Evolutionary conservation across 1,140 invertebrate genomes (phyloP), one percentile per base, ranked within the genome.

Genomic region (Drosophila eugracilis): DNA sequence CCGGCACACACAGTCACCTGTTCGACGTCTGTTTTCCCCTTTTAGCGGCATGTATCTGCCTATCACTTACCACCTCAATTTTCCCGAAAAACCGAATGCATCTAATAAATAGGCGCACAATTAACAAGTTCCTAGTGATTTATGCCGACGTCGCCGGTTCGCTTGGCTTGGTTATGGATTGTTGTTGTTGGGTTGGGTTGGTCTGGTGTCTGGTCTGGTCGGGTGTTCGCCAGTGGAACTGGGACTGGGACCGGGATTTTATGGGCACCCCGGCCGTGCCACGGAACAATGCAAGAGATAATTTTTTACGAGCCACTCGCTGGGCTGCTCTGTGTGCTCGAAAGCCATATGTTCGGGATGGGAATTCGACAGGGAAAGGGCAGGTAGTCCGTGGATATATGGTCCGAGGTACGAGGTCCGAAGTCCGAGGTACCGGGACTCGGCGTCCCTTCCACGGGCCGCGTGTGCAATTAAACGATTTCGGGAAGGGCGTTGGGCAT

Each of bases 41-140:
- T 67, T 34, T 36, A 48, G 26, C 32, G 60, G 60, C 60, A 62
- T 74, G 36, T 28, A 36, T 65, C 47, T 59, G 42, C 53, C 65
- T 66, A 79, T 79, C 80, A 85, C 72, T 85, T 84, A 85, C 80
- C 80, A 84, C 80, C 80, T 84, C 76, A 55, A 80, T 69, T 79
- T 76, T 71, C 52, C 59, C 42, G 32, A 75, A 85, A 79, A 76
- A 67, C 67, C 47, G 73, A 86, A 86, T 77, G 76, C 77, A 86
- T 77, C 66, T 71, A 85, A 80, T 86, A 85, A 85, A 80, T 85
- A 86, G 63, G 81, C 81, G 77, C 76, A 86, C 81, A 86, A 85
- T 85, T 85, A 85, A 85, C 81, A 85, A 85, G 81, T 85, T 85
- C 22, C 81, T 58, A 77, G 81, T 85, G 81, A 85, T 85, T 85